Percentiles rank a stretch among this genome's conserved stretches.
Evolutionary conservation across 2,888 invertebrate genomes (phyloP).

Genomic region (Drosophila affinis): DNA sequence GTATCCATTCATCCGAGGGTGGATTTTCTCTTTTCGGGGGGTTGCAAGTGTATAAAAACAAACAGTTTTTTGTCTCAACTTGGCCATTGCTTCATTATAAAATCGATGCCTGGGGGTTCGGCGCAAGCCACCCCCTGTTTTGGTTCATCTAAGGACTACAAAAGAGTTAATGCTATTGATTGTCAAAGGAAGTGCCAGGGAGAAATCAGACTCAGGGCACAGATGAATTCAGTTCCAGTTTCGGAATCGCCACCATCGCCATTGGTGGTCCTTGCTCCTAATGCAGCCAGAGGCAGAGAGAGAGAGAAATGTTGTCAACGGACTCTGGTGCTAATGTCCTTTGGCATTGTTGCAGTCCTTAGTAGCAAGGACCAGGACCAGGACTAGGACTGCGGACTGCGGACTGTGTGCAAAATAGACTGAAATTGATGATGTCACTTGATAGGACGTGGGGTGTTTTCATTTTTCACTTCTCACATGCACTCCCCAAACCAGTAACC

Average conservation of each 20-base stretch:
- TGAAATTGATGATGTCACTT: constrained; percentile 82
- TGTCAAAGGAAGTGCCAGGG: constrained; percentile 22
- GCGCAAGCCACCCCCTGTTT: constrained; percentile 43
- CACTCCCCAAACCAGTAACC: background rate
- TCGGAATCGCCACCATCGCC: constrained; percentile 2
- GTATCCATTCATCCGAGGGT: constrained; percentile 35
- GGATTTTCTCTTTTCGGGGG: constrained; percentile 45
- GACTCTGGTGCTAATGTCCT: constrained; percentile 52
- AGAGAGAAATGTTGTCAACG: constrained; percentile 31
- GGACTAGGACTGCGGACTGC: constrained; percentile 13
- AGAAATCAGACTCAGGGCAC: background rate
- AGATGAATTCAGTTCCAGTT: background rate
- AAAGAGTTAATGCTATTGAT: constrained; percentile 33
- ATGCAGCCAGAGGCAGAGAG: constrained; percentile 4
- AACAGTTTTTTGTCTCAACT: constrained; percentile 53
- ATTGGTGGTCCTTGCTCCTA: background rate
- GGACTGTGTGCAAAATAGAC: constrained; percentile 73
- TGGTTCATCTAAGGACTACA: constrained; percentile 1
- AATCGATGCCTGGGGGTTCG: constrained; percentile 54
- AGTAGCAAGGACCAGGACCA: background rate
- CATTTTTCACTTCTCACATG: constrained; percentile 73
- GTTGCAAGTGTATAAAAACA: constrained; percentile 56
- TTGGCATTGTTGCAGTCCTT: constrained; percentile 34
- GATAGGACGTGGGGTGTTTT: constrained; percentile 80
- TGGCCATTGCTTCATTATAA: constrained; percentile 64